Base-by-base conservation (phyloP, 1,140 invertebrate genomes). In the Drosophila nigrodunni region DNA sequence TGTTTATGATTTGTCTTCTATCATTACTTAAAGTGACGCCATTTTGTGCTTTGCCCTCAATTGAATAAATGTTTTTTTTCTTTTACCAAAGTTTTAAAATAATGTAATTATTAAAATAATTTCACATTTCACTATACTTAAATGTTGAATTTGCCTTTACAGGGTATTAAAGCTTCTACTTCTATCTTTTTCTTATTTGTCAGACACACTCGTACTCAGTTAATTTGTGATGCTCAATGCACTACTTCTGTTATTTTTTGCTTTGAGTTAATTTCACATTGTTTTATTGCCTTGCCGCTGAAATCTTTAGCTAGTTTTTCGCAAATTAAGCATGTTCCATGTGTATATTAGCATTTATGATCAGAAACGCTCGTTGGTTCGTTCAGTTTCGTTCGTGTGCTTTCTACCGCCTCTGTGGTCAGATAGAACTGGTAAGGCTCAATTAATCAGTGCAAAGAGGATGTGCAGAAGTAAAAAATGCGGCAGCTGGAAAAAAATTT, bases 361-460 rank as follows among this genome's bases (percentile, higher is more conserved):
- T 21, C 18, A 21, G 18, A 21, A 21, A 21, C 18, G 18, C 18
- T 21, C 1, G 59, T 66, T 44, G 30, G 60, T 62, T 44, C 18
- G 60, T 46, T 7, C 9, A 57, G 37, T 35, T n/a, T 13, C 2
- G 58, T 9, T n/a, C 10, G 1, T 35, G 37, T 9, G 41, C 68
- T 46, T 34, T 35, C 11, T 37, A 13, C 11, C 7, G 7, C 2
- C 39, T 8, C 10, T 10, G 30, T 50, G 10, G 34, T 47, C 3
- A n/a, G 77, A 65, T 66, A 91, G 90, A 62, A 64, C 80, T 88
- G 74, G 71, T 66, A 91, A 90, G 66, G 67, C 80, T 90, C 82
- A 91, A 90, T 91, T 91, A 91, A 91, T 91, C 86, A 90, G 76
- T 59, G 62, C 55, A 78, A 87, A 74, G 50, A 76, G 65, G 47